Percentiles rank a stretch among this genome's conserved stretches.
Evolutionary conservation across 2,888 invertebrate species (phyloP).

Genomic region (Drosophila demipolita): DNA sequence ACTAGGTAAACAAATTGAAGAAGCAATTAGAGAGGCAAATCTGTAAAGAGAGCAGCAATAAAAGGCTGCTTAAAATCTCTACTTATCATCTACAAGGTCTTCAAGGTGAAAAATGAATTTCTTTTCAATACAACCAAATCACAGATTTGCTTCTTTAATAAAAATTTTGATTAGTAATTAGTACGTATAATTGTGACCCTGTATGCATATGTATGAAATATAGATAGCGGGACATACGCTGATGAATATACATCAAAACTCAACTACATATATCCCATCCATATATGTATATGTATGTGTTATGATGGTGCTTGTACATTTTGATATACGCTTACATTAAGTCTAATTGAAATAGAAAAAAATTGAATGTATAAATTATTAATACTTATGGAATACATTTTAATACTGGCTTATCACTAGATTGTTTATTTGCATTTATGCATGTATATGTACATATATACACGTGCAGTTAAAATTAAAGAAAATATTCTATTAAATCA

Average conservation of each 20-base stretch:
- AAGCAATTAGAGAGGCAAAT: neutral
- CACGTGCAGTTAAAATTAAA: conserved; percentile 69
- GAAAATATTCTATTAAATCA: conserved; percentile 60
- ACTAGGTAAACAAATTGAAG: neutral
- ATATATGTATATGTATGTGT: neutral
- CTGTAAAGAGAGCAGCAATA: neutral
- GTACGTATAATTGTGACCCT: conserved; percentile 37
- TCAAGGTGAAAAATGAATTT: conserved; percentile 5
- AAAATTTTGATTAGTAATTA: conserved; percentile 31
- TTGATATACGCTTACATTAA: conserved; percentile 52
- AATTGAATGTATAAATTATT: conserved; percentile 33
- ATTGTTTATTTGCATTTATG: conserved; percentile 2
- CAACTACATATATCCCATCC: conserved; percentile 21
- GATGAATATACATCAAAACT: conserved; percentile 25
- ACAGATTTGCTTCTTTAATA: conserved; percentile 50
- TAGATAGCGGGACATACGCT: conserved; percentile 5
- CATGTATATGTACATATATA: conserved; percentile 32
- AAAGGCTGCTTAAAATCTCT: neutral
- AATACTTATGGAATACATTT: conserved; percentile 35
- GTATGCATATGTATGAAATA: conserved; percentile 27
- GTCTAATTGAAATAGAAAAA: conserved; percentile 36
- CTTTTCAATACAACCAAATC: conserved; percentile 46
- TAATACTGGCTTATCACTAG: conserved; percentile 38
- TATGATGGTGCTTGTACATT: conserved; percentile 33
- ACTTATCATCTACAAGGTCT: conserved; percentile 28